Conservation (phyloP, 2,113 vertebrate genomes). For the Myrmecophaga tridactyla region DNA sequence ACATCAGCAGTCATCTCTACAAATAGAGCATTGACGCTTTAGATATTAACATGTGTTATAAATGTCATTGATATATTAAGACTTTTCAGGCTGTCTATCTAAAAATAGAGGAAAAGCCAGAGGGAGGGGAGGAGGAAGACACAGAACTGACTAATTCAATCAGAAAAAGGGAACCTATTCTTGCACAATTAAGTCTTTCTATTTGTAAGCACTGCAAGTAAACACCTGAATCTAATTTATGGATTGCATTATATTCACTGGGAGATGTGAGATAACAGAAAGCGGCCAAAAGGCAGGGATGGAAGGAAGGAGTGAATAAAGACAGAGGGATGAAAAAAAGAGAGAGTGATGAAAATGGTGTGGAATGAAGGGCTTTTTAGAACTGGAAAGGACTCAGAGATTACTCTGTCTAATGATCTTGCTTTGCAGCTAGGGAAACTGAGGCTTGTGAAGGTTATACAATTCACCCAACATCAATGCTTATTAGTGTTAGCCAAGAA, state of each 20-base stretch:
- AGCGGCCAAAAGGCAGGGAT: neutral
- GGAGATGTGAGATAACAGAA: neutral
- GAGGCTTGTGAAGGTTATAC: neutral
- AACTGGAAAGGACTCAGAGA: neutral
- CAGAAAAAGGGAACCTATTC: conserved; percentile 79
- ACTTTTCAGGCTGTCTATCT: conserved; percentile 84
- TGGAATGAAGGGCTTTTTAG: neutral
- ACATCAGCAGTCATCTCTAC: conserved; percentile 85
- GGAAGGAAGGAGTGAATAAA: neutral
- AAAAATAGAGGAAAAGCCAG: conserved; percentile 80
- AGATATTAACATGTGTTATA: conserved; percentile 89
- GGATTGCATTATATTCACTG: conserved; percentile 45
- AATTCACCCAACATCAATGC: neutral
- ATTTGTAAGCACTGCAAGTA: conserved; percentile 70
- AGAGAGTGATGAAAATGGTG: neutral
- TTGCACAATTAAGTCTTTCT: conserved; percentile 76
- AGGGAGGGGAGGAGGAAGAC: conserved; percentile 57
- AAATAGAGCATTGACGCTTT: conserved; percentile 85
- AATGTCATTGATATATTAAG: conserved; percentile 90
- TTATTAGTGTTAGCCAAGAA: neutral
- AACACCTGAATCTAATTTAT: conserved; percentile 42
- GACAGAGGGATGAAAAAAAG: too few species aligned
- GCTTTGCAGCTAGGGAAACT: neutral
- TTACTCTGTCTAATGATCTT: neutral
- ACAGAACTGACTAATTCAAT: conserved; percentile 80